These are phyloP conservation scores for Phyllotis vaccarum DNA, from an alignment of 2,797 vertebrate genomes.

Conservation along the genomic window DNA sequence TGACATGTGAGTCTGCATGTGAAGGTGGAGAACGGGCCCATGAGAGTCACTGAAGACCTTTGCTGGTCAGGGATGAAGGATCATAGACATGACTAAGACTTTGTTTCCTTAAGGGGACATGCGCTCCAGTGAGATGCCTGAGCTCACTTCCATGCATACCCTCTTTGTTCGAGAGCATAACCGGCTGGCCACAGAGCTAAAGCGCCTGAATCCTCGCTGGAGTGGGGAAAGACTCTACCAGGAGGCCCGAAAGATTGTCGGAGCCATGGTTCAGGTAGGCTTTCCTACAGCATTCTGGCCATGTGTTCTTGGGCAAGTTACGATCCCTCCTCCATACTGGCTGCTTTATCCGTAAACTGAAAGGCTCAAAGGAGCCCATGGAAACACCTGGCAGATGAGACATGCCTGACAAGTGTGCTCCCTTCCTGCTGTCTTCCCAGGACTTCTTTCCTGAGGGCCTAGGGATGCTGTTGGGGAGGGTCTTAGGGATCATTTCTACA, in stretches of 20 bases:
- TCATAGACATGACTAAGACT: background rate
- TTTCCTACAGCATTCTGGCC: background rate
- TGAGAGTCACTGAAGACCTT: background rate
- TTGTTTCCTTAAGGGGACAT: slow-evolving; percentile 88
- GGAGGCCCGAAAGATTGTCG: slow-evolving; percentile 94
- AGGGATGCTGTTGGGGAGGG: background rate
- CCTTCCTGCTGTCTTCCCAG: background rate
- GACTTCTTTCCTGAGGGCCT: background rate
- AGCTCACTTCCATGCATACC: slow-evolving; percentile 91
- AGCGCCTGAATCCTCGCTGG: slow-evolving; percentile 90
- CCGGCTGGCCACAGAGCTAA: slow-evolving; percentile 90
- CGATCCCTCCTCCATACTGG: background rate
- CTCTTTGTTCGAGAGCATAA: slow-evolving; percentile 95
- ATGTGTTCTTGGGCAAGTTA: background rate
- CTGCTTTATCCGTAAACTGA: background rate
- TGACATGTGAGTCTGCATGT: background rate
- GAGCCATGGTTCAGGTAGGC: slow-evolving; percentile 92
- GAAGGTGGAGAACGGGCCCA: background rate
- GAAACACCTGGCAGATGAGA: background rate
- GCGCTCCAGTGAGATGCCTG: slow-evolving; percentile 93
- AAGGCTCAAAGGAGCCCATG: background rate
- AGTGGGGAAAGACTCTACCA: slow-evolving; percentile 92
- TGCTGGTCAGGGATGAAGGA: background rate
- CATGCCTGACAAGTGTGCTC: background rate
- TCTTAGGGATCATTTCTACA: background rate